phyloP scores from a whole-genome alignment of 2,797 vertebrate genomes.

The Phrynocephalus vlangalii region DNA sequence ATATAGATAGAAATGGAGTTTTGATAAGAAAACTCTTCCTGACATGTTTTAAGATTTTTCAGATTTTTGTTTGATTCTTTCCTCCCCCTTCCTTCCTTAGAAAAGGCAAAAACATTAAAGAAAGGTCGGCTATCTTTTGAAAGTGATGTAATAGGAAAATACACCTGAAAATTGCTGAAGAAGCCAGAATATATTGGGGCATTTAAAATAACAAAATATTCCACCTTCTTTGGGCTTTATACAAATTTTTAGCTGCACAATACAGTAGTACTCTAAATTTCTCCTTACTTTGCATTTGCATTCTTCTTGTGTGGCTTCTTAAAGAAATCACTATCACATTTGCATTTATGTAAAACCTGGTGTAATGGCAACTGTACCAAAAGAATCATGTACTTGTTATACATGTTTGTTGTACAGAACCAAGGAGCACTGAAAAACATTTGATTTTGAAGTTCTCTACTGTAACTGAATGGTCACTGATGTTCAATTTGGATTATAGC shows the following conservation, averaged over 20 bases:
- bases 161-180: neutral
- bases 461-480: conserved; percentile 51
- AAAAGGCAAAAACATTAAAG: conserved; percentile 2
- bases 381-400: conserved; percentile 43
- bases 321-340: neutral
- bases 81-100: neutral
- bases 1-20: neutral
- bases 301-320: conserved; percentile 5
- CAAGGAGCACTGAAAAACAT: conserved; percentile 4
- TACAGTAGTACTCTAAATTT: neutral
- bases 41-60: neutral
- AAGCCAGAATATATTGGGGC: neutral
- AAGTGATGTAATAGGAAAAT: neutral
- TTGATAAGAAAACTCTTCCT: neutral
- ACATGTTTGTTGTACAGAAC: neutral
- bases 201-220: conserved; percentile 15
- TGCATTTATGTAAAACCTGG: conserved; percentile 6
- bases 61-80: neutral
- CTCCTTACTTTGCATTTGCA: conserved; percentile 18
- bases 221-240: neutral
- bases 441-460: conserved; percentile 31
- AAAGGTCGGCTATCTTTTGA: neutral
- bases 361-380: neutral
- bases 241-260: conserved; percentile 1
- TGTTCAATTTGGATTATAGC: conserved; percentile 47